A percentile compares a stretch with the other conserved stretches of the same genome.
phyloP scores from a whole-genome alignment of 2,113 vertebrate species.

The Plotosus lineatus region DNA sequence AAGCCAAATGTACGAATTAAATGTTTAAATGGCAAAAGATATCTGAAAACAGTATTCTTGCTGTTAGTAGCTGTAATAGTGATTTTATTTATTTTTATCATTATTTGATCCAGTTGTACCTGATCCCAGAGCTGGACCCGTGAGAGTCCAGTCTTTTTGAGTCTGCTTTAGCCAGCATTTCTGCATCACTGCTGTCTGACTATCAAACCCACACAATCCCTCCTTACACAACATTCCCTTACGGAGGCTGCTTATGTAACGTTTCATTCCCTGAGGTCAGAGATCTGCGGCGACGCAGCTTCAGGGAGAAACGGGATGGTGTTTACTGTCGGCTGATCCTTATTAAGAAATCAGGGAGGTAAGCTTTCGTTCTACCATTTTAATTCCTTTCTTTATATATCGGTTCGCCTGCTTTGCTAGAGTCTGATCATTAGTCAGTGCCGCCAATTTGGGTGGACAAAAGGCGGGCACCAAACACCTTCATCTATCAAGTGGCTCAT shows the following conservation, averaged over 20 bases:
- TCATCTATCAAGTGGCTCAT: not conserved
- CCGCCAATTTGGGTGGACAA: conserved; percentile 9
- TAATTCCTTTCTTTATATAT: not conserved
- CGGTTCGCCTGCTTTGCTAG: not conserved
- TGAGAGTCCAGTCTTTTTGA: conserved; percentile 42
- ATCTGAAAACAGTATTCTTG: not conserved
- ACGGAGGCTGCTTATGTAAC: not conserved
- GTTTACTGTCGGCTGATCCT: conserved; percentile 8
- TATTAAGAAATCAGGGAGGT: not conserved
- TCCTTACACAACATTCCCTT: not conserved
- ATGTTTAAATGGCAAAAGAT: too few species aligned
- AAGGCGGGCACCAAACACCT: not conserved
- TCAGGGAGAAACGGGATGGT: not conserved
- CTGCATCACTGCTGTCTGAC: not conserved
- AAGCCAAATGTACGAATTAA: not conserved
- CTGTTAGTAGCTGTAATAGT: conserved; percentile 49
- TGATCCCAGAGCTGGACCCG: conserved; percentile 42
- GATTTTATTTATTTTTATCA: conserved; percentile 47
- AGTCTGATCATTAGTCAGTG: conserved; percentile 11
- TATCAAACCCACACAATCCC: conserved; percentile 7
- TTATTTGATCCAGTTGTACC: conserved; percentile 49
- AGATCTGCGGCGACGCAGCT: not conserved
- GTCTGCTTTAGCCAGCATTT: conserved; percentile 16
- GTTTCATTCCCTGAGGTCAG: not conserved
- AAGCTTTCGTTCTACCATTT: not conserved